These are phyloP conservation scores for Calypte anna DNA, from an alignment of 2,113 vertebrate species.

Conservation along the genomic window DNA sequence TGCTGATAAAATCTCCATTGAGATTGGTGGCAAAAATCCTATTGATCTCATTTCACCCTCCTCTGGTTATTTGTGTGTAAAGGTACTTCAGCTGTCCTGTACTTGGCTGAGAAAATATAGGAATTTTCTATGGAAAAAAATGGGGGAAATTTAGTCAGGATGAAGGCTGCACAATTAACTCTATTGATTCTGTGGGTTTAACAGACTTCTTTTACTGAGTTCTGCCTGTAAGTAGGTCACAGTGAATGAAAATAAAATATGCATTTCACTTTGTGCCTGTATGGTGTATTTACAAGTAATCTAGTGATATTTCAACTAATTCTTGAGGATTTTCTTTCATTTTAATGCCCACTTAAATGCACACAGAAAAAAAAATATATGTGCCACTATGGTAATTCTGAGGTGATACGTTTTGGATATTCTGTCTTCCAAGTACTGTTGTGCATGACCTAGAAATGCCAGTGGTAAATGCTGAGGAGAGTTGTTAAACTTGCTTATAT, in stretches of 20 bases:
- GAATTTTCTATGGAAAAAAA: constrained; percentile 24
- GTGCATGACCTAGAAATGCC: constrained; percentile 67
- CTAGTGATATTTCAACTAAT: background rate
- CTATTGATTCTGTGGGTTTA: constrained; percentile 39
- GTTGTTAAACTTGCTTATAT: constrained; percentile 55
- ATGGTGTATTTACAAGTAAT: background rate
- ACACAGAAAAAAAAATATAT: background rate
- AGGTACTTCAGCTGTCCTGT: background rate
- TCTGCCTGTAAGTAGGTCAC: constrained; percentile 58
- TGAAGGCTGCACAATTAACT: constrained; percentile 35
- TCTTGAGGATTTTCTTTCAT: constrained; percentile 8
- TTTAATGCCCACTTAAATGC: background rate
- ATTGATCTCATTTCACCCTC: background rate
- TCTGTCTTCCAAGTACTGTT: constrained; percentile 26
- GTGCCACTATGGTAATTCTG: background rate
- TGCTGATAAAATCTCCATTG: background rate
- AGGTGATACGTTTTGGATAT: background rate
- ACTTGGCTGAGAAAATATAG: constrained; percentile 1
- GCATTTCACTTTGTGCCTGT: background rate
- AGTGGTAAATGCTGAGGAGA: constrained; percentile 4
- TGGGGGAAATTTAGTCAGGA: constrained; percentile 20
- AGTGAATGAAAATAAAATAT: constrained; percentile 54
- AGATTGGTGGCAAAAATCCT: background rate
- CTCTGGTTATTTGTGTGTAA: background rate
- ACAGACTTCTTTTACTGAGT: constrained; percentile 16